Evolutionary conservation across 2,797 vertebrate genomes (phyloP), one percentile per base, ranked within the genome.

Genomic region (Cichlasoma orientale): DNA sequence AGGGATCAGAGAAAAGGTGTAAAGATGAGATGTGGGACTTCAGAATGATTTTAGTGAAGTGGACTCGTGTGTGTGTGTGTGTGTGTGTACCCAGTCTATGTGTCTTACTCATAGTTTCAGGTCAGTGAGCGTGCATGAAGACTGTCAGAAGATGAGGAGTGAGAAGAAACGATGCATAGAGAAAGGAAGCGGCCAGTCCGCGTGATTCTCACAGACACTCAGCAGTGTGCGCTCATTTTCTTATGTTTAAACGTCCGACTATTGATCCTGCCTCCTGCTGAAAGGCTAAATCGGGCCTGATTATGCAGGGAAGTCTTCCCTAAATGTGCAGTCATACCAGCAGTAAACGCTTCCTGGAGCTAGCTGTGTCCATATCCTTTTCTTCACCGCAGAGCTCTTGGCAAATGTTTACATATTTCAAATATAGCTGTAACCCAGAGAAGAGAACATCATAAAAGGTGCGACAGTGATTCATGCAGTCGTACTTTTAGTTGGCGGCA

Each of bases 341-440:
- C 78, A 74, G 85, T 84, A 91, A 93, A 91, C 88, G 80, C 27
- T 25, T 80, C 86, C 85, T 3, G 9, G 36, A 84, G 90, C 90
- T 33, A 58, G 10, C 77, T 74, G 33, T 12, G 56, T 86, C 83
- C 80, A 77, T 82, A 84, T 81, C 63, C 19, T 82, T 85, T 78
- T 78, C 50, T 77, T 78, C 72, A 19, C 79, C 25, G 19, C 23
- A 1, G 36, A 3, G 31, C 82, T 69, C 44, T 5, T 27, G 19
- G 66, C 36, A 27, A 25, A 53, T 68, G 63, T 88, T 90, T 82
- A 74, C 82, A 76, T 80, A 72, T 82, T 83, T 87, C 56, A 83
- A 21, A 86, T 78, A 33, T 33, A 23, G 74, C 69, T 85, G 53
- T 55, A 81, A 85, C 63, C 77, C 71, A 54, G 52, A 68, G 56